Evolutionary conservation across 2,888 invertebrate genomes (phyloP), one percentile per base, ranked within the genome.

Genomic region (Ochlodes sylvanus): DNA sequence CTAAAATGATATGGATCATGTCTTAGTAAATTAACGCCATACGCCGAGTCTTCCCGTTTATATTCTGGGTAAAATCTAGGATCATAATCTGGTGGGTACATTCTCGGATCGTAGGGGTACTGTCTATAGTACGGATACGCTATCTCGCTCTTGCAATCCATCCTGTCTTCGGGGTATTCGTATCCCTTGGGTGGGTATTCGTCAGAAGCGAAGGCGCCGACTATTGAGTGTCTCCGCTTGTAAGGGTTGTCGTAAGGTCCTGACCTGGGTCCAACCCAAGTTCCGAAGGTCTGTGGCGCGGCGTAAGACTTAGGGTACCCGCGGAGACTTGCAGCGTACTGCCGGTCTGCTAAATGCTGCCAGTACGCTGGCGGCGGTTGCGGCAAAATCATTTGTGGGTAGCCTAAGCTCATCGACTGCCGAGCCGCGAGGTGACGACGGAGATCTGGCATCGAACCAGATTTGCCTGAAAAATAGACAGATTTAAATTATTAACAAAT

Each of bases 211-310:
- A 94, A 94, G 4, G 94, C 93, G 63, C 93, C 93, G 52, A 90
- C 93, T 50, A 94, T 84, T 50, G 93, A 94, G 79, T 94, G 94
- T 78, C 94, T 85, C 72, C 94, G 85, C 74, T 94, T 94, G 84
- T 93, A 90, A 7, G 93, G 91, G 80, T 93, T 90, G 68, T 94
- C 94, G 83, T 91, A 92, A 1, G 90, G 89, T 7, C 89, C 88
- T 10, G 91, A 85, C 75, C 94, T 83, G 1, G 92, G 93, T 12
- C 92, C 92, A 19, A 93, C 90, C 90, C 92, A 92, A 4, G 93
- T 93, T 7, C 92, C 92, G 75, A 88, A 92, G 75, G 83, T 83
- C 68, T 90, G 92, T 0, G 86, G 86, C 1, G 79, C 75, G 42
- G 79, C 80, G 76, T 84, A 85, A n/a, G 83, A 69, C 64, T 90